Evolutionary conservation across 2,888 invertebrate species (phyloP), one percentile per base, ranked within the genome.

Genomic region (Acanthacorydalis orientalis): DNA sequence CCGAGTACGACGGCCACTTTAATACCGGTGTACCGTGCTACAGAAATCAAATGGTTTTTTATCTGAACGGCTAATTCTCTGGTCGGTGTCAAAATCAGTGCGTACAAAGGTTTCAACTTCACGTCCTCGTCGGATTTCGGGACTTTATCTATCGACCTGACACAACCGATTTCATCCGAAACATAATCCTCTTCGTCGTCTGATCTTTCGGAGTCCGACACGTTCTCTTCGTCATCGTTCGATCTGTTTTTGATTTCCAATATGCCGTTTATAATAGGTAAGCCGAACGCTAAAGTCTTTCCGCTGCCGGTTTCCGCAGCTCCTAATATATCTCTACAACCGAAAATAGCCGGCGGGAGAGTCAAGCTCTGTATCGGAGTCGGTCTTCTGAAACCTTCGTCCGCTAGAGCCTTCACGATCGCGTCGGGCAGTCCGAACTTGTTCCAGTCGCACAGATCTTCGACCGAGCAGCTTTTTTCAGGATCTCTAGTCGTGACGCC

Each of bases 261-360:
- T 52, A 96, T 92, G 12, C 89, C 88, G 47, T 80, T 71, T 49
- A 98, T 67, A 39, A 98, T 82, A 9, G 98, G 98, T 49, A 98
- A 84, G 1, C 90, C 95, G 69, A 97, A 98, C 0, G 97, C 97
- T 46, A 98, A 68, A 0, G 98, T 98, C 72, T 98, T 98, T 0
- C 98, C 98, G 65, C 95, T 96, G 0, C 98, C 98, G 0, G 98
- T 98, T 71, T 97, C 95, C 2, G 97, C 97, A 48, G 97, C 97
- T n/a, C 96, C 98, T 1, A 98, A 67, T 54, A 98, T 87, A 64
- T 98, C 96, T 65, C 85, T 76, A 43, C 48, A 63, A 74, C 90
- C 95, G 60, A 83, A 74, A 56, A 93, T 81, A 34, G 93, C 90
- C 43, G 88, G 75, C 0, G 90, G 86, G 39, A 93, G 67, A 0